Conservation (phyloP, 2,888 invertebrate species). For the Philopedon plagiatum region DNA sequence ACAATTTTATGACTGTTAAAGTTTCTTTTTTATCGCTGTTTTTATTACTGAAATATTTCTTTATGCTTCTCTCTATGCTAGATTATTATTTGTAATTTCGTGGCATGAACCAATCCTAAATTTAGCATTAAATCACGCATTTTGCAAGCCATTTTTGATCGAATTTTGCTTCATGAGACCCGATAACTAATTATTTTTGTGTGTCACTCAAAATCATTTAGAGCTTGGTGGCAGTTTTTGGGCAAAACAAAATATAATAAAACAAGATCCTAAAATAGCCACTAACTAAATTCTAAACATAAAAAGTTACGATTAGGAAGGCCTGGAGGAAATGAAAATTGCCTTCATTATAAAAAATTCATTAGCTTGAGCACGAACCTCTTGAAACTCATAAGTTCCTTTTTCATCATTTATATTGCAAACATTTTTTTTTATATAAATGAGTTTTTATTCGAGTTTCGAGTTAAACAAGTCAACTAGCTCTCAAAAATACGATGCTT, state of each 20-base stretch:
- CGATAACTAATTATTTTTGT: not conserved
- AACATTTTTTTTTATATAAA: not conserved
- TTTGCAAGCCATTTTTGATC: not conserved
- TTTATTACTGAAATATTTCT: not conserved
- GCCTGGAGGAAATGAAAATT: constrained; percentile 12
- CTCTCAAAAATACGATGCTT: no score
- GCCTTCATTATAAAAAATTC: constrained; percentile 7
- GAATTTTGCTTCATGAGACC: not conserved
- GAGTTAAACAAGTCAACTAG: no score
- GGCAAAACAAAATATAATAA: constrained; percentile 7
- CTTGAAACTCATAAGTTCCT: constrained; percentile 7
- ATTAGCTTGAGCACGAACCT: constrained; percentile 11
- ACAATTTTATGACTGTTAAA: no score
- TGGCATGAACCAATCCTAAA: not conserved
- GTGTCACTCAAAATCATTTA: not conserved
- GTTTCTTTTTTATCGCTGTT: no score
- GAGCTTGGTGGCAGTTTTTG: not conserved
- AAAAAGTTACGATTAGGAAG: constrained; percentile 11
- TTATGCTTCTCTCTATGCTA: not conserved
- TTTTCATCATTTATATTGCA: constrained; percentile 4
- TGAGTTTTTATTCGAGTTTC: not conserved
- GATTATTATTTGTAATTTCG: not conserved
- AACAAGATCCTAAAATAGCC: not conserved
- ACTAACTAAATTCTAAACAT: constrained; percentile 3
- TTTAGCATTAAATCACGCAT: not conserved